Percentiles rank a stretch among this genome's conserved stretches.
Conservation (phyloP, 1,140 invertebrate species). For the Drosophila dunni region DNA sequence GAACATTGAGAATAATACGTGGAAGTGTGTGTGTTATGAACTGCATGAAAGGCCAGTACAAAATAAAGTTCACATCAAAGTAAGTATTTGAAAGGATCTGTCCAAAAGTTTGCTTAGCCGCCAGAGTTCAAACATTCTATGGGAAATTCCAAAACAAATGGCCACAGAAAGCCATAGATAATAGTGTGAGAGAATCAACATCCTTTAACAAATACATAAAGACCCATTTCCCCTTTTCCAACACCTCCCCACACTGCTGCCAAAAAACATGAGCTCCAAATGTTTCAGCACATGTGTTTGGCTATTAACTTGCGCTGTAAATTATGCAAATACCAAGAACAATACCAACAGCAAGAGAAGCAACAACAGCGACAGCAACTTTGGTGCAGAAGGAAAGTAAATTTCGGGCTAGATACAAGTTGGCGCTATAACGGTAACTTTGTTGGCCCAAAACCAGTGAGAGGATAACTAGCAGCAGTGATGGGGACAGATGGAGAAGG, state of each 20-base stretch:
- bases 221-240: neutral
- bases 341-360: neutral
- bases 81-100: neutral
- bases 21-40: neutral
- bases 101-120: slow-evolving; percentile 16
- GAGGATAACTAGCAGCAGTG: neutral
- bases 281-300: slow-evolving; percentile 44
- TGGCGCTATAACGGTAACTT: neutral
- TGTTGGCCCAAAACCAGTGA: slow-evolving; percentile 3
- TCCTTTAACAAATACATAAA: slow-evolving; percentile 1
- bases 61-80: neutral
- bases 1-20: neutral
- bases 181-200: neutral
- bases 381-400: slow-evolving; percentile 1
- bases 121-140: slow-evolving; percentile 40
- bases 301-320: slow-evolving; percentile 54
- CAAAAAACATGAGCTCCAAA: neutral
- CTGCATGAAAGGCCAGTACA: neutral
- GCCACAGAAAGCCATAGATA: neutral
- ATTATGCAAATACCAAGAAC: slow-evolving; percentile 64
- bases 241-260: neutral
- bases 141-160: slow-evolving; percentile 15
- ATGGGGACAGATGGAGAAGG: neutral
- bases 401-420: neutral
- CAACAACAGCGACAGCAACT: slow-evolving; percentile 20